phyloP scores from a whole-genome alignment of 2,797 vertebrate genomes.

The Acrossocheilus fasciatus region DNA sequence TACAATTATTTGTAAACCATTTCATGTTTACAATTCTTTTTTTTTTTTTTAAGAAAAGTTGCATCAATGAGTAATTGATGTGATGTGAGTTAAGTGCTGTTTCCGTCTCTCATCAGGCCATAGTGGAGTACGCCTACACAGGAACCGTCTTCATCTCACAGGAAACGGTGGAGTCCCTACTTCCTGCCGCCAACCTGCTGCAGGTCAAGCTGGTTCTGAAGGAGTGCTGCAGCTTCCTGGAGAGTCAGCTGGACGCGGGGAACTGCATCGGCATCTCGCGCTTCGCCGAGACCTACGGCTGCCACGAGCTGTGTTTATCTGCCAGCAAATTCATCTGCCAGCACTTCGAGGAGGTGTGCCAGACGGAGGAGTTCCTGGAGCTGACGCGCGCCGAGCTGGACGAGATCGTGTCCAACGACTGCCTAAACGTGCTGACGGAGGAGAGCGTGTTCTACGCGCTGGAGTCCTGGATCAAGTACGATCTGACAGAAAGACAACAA shows the following conservation, averaged over 20 bases:
- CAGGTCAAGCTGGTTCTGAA: conserved; percentile 97
- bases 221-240: conserved; percentile 96
- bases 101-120: conserved; percentile 79
- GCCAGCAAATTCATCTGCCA: conserved; percentile 96
- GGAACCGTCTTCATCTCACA: conserved; percentile 98
- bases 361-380: conserved; percentile 97
- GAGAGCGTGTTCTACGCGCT: conserved; percentile 95
- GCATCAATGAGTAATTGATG: no score
- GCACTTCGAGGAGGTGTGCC: conserved; percentile 97
- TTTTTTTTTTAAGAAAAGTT: no score
- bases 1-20: no score
- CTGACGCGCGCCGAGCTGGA: conserved; percentile 92
- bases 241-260: conserved; percentile 96
- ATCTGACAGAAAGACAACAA: conserved; percentile 93
- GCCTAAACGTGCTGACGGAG: conserved; percentile 94
- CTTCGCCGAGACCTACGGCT: conserved; percentile 97
- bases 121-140: conserved; percentile 97
- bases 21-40: no score
- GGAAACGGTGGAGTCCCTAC: conserved; percentile 95
- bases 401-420: conserved; percentile 97
- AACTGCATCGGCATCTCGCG: conserved; percentile 99
- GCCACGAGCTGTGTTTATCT: conserved; percentile 93
- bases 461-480: conserved; percentile 97
- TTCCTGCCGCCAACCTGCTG: conserved; percentile 97
- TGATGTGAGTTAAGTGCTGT: conserved; percentile 13